These are phyloP conservation scores for Octodonta nipae DNA, from an alignment of 2,888 invertebrate species.

Conservation along the genomic window DNA sequence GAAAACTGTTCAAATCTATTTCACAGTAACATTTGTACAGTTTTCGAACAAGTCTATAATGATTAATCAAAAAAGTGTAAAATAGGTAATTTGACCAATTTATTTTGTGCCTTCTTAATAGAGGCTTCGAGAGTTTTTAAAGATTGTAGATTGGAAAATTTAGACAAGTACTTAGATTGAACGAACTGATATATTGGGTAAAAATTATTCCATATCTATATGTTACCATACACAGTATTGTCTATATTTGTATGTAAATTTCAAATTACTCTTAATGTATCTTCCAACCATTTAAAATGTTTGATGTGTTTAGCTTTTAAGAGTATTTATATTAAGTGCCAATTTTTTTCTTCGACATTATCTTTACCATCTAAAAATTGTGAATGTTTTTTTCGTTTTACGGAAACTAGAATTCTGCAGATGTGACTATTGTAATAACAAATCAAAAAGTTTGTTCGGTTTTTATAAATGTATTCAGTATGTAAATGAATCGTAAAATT, in stretches of 20 bases:
- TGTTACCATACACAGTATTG: constrained; percentile 16
- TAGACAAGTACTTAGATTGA: constrained; percentile 4
- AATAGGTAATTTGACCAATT: constrained; percentile 30
- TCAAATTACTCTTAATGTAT: constrained; percentile 15
- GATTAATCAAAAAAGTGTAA: constrained; percentile 6
- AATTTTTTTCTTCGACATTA: constrained; percentile 1
- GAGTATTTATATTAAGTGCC: constrained; percentile 9
- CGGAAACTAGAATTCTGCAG: too few species aligned
- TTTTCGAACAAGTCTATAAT: too few species aligned
- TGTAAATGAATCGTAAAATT: too few species aligned
- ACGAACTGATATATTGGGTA: constrained; percentile 3
- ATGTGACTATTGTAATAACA: too few species aligned
- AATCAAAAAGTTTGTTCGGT: too few species aligned
- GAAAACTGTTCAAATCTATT: too few species aligned
- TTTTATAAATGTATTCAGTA: too few species aligned
- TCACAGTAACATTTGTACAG: too few species aligned
- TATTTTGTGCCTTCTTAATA: constrained; percentile 36
- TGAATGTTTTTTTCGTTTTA: too few species aligned
- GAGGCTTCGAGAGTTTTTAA: constrained; percentile 25
- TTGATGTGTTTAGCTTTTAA: constrained; percentile 16
- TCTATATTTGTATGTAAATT: constrained; percentile 11
- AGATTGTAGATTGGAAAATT: not conserved
- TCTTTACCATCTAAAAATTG: too few species aligned
- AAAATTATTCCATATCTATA: constrained; percentile 19
- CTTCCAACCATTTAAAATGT: constrained; percentile 15